Conservation (phyloP, 2,113 vertebrate genomes). For the Lepus europaeus region DNA sequence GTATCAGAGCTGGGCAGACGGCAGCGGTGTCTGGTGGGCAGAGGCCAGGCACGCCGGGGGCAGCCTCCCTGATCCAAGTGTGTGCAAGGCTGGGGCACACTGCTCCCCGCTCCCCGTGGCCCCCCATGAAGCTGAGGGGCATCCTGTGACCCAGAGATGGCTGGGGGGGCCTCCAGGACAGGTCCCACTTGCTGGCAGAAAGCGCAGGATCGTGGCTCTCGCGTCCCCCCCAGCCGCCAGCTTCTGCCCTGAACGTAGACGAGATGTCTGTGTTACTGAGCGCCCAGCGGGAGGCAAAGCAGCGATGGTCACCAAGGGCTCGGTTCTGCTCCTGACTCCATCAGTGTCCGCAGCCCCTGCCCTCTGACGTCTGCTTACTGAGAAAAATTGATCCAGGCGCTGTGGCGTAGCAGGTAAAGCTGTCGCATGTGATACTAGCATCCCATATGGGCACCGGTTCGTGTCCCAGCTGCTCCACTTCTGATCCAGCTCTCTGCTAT, state of each 20-base stretch:
- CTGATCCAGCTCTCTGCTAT: too few species aligned
- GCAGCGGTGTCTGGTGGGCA: too few species aligned
- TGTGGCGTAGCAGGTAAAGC: too few species aligned
- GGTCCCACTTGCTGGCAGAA: not conserved
- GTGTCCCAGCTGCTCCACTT: too few species aligned
- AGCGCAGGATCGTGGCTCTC: rapidly evolving
- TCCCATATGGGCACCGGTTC: too few species aligned
- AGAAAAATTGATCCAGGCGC: not conserved
- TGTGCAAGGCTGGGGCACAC: too few species aligned
- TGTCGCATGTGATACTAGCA: too few species aligned
- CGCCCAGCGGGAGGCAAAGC: rapidly evolving
- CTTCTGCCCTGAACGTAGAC: rapidly evolving
- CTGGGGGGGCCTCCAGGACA: rapidly evolving
- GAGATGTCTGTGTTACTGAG: rapidly evolving
- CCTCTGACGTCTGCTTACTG: not conserved
- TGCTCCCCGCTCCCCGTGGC: not conserved
- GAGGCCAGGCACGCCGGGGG: not conserved
- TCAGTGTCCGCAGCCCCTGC: not conserved
- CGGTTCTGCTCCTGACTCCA: not conserved
- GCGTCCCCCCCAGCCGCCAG: rapidly evolving
- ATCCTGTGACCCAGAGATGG: not conserved
- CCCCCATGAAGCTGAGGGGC: not conserved
- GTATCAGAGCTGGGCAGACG: not conserved
- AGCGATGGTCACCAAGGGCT: not conserved
- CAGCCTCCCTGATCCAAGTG: too few species aligned